A percentile compares a stretch with the other conserved stretches of the same genome.
Evolutionary conservation across 2,113 vertebrate species (phyloP).

Genomic region (Mesoclemmys tuberculata): DNA sequence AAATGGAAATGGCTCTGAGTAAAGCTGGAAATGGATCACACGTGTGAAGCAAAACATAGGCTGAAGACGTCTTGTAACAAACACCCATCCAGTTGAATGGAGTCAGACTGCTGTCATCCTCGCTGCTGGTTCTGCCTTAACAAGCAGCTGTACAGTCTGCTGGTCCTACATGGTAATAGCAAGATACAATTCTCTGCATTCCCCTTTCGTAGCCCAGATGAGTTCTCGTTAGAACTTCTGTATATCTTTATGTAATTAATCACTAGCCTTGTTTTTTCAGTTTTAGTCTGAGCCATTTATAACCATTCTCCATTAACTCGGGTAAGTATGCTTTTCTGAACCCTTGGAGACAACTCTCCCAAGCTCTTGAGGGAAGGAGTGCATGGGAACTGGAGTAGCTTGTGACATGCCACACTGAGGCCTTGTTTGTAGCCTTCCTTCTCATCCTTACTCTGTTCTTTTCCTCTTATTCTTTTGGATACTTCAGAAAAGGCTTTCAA

Average conservation of each 20-base stretch:
- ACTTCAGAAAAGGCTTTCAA: neutral
- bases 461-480: neutral
- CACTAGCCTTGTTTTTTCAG: slow-evolving; percentile 14
- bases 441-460: neutral
- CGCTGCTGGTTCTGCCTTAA: neutral
- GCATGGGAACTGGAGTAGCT: neutral
- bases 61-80: neutral
- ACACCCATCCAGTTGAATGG: neutral
- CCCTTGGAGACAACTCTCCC: neutral
- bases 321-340: neutral
- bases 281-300: slow-evolving; percentile 35
- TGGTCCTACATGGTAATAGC: neutral
- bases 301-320: slow-evolving; percentile 31
- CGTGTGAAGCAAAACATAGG: neutral
- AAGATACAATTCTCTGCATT: neutral
- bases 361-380: neutral
- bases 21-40: neutral
- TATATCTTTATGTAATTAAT: slow-evolving; percentile 7
- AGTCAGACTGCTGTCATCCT: neutral
- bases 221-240: neutral
- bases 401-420: neutral
- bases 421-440: neutral
- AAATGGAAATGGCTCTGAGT: slow-evolving; percentile 25
- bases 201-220: neutral
- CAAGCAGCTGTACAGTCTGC: neutral